Percentiles rank a stretch among this genome's conserved stretches.
phyloP scores from a whole-genome alignment of 2,888 invertebrate species.

The Epistrophe grossulariae region DNA sequence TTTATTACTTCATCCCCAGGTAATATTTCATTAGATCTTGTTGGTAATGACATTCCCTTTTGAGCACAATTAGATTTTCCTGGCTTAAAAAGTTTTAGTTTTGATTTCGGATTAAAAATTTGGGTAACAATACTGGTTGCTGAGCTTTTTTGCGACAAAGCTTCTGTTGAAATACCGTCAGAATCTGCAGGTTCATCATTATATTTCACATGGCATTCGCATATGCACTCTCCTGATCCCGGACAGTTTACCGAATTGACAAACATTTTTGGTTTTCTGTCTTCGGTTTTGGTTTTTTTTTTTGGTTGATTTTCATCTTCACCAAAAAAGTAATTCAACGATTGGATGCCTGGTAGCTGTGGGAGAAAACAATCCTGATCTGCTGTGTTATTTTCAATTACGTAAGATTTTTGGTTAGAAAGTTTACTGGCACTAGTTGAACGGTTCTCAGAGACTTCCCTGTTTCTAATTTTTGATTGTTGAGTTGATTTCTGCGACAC shows the following conservation, averaged over 20 bases:
- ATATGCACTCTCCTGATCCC: not conserved
- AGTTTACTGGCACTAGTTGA: not conserved
- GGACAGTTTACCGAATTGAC: not conserved
- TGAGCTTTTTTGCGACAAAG: conserved; percentile 1
- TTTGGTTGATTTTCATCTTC: not conserved
- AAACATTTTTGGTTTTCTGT: not conserved
- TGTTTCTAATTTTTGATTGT: not conserved
- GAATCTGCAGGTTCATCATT: not conserved
- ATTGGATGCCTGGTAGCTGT: conserved; percentile 22
- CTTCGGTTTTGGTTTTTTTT: not conserved
- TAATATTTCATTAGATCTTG: not conserved
- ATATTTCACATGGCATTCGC: not conserved
- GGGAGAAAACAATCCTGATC: not conserved
- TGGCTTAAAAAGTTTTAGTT: not conserved
- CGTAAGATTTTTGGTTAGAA: not conserved
- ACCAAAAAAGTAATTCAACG: conserved; percentile 31
- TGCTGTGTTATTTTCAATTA: not conserved
- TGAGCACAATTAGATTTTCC: not conserved
- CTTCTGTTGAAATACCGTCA: not conserved
- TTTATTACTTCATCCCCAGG: not conserved
- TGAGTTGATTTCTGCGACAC: not conserved
- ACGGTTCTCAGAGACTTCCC: not conserved
- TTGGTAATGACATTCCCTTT: conserved; percentile 4
- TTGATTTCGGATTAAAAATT: not conserved
- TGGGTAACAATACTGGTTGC: not conserved